Evolutionary conservation across 2,113 vertebrate species (phyloP), one percentile per base, ranked within the genome.

Genomic region (Platysternon megacephalum): DNA sequence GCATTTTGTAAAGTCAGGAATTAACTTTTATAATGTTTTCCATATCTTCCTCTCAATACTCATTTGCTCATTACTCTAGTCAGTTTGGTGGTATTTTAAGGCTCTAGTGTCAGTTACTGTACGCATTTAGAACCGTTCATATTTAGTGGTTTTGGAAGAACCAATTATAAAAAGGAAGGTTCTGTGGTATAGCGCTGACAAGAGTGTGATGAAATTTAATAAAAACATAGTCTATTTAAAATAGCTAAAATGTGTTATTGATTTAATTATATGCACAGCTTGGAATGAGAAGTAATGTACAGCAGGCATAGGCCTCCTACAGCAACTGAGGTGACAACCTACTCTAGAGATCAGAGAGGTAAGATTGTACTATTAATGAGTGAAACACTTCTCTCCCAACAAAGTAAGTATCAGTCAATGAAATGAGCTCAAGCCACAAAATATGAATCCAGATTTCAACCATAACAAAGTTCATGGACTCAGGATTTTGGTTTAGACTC

Each of bases 361-460:
- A 79, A 46, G 12, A 53, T 32, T 55, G 61, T 44, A 24, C 94
- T 84, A 44, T 39, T 95, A 87, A 93, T 93, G 91, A 93, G 42
- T 51, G 39, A 97, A 97, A 93, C 80, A 93, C 88, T 93, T 87
- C 56, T 96, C 28, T 92, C 96, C 87, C 86, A 95, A 93, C 85
- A 95, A 93, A 96, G 72, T 88, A 91, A 96, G 94, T 97, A 96
- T 88, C 76, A 72, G 85, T 96, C 94, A 97, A 86, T 94, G 95
- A 96, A 93, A 65, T 51, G 80, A 95, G 48, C 88, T 95, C 89
- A 91, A 84, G 84, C 35, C 42, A 93, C 91, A 97, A 93, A 97
- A 94, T 24, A 92, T 74, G 87, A 17, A 42, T 6, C 51, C 8
- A 52, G 13, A 56, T 28, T 65, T 49, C 65, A 85, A 79, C 44